Evolutionary conservation across 2,888 invertebrate species (phyloP).

Genomic region (Himalopsyche anomala): DNA sequence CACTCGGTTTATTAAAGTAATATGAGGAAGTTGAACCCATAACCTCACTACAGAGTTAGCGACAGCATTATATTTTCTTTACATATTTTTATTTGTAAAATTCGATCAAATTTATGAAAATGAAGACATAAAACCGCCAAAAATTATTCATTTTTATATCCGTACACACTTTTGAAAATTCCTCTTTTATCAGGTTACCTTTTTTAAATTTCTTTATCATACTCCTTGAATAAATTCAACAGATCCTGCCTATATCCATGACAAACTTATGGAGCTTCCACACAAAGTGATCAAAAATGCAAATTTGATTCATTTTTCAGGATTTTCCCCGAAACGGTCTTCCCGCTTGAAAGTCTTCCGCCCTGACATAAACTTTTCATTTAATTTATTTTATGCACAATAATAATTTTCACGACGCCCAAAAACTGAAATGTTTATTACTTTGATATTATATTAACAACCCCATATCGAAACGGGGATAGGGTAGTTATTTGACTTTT

Average conservation of each 20-base stretch:
- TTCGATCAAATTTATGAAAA: no score
- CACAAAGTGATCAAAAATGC: background rate
- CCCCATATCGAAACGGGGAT: background rate
- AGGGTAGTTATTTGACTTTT: background rate
- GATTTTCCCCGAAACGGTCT: background rate
- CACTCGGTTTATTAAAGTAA: no score
- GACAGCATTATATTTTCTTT: no score
- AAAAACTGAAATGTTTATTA: conserved; percentile 25
- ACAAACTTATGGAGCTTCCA: background rate
- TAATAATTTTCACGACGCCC: conserved; percentile 8
- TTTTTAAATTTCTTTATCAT: background rate
- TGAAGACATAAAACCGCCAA: no score
- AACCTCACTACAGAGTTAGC: no score
- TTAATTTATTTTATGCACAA: conserved; percentile 28
- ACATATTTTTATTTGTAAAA: no score
- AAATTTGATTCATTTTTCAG: conserved; percentile 26
- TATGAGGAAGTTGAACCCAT: no score
- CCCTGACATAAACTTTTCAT: conserved; percentile 12
- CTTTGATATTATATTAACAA: background rate
- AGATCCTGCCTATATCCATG: background rate
- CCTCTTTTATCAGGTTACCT: background rate
- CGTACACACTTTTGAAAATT: no score
- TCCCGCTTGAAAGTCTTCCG: background rate
- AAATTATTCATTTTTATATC: no score
- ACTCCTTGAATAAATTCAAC: conserved; percentile 1